These are phyloP conservation scores for Xestia xanthographa DNA, from an alignment of 2,888 invertebrate species.

Conservation along the genomic window DNA sequence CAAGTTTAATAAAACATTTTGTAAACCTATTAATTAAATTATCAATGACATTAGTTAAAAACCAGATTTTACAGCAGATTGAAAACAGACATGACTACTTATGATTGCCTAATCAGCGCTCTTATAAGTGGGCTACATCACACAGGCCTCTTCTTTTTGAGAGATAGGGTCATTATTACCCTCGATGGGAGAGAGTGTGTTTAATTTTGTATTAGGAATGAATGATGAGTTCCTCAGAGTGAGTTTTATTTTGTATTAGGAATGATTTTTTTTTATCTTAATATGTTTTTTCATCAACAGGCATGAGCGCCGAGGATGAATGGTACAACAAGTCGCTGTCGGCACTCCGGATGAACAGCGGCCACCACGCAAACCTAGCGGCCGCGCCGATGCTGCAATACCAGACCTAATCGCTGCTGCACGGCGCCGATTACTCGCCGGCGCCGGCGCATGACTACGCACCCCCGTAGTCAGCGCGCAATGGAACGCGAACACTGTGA, in stretches of 20 bases:
- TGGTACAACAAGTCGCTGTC: conserved; percentile 99
- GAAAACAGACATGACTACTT: background rate
- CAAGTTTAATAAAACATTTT: background rate
- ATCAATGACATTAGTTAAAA: background rate
- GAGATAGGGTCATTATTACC: background rate
- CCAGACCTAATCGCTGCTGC: conserved; percentile 96
- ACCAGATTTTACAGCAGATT: background rate
- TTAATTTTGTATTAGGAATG: background rate
- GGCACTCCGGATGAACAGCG: conserved; percentile 98
- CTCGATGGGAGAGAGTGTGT: background rate
- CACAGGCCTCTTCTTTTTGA: background rate
- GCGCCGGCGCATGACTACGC: conserved; percentile 89
- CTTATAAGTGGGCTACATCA: background rate
- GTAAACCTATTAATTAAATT: background rate
- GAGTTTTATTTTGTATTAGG: background rate
- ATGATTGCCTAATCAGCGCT: background rate
- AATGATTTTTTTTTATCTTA: background rate
- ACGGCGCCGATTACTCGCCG: conserved; percentile 89
- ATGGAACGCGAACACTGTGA: conserved; percentile 48
- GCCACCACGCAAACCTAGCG: conserved; percentile 98
- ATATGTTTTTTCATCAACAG: conserved; percentile 85
- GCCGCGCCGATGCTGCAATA: conserved; percentile 99
- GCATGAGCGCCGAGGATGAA: conserved; percentile 98
- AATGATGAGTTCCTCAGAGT: no score
- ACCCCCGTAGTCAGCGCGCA: conserved; percentile 79